Evolutionary conservation across 1,140 invertebrate genomes (phyloP).

Genomic region (Drosophila kurseongensis): DNA sequence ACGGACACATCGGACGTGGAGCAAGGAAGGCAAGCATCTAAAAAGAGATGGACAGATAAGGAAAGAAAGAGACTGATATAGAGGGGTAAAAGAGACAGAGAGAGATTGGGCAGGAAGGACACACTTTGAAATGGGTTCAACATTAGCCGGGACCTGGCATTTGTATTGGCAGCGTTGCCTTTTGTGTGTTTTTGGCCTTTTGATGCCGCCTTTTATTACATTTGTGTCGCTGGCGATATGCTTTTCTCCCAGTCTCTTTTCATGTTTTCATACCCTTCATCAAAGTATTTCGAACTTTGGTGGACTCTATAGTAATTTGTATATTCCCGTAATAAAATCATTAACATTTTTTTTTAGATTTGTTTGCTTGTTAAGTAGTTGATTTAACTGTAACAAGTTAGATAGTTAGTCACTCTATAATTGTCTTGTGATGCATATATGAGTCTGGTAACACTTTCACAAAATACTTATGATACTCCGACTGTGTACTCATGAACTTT

Average conservation of each 20-base stretch:
- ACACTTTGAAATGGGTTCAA: slow-evolving; percentile 67
- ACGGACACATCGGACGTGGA: slow-evolving; percentile 30
- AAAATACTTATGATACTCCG: no score
- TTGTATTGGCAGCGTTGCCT: slow-evolving; percentile 50
- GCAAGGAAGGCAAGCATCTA: slow-evolving; percentile 16
- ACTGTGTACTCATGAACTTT: no score
- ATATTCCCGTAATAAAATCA: background rate
- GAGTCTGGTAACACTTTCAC: background rate
- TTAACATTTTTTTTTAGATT: no score
- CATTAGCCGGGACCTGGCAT: slow-evolving; percentile 49
- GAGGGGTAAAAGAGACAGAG: background rate
- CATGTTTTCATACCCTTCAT: slow-evolving; percentile 6
- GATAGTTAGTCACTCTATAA: background rate
- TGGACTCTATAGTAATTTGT: slow-evolving; percentile 3
- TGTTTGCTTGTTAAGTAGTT: no score
- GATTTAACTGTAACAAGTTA: no score
- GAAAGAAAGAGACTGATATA: background rate
- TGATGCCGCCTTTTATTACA: slow-evolving; percentile 64
- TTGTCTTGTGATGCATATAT: background rate
- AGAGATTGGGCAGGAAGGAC: slow-evolving; percentile 39
- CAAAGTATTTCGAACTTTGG: slow-evolving; percentile 2
- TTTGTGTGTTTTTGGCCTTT: slow-evolving; percentile 62
- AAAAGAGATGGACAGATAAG: slow-evolving; percentile 8
- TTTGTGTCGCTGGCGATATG: slow-evolving; percentile 39
- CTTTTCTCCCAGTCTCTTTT: background rate